phyloP scores from a whole-genome alignment of 1,140 invertebrate genomes.

The Meloidogyne exigua region DNA sequence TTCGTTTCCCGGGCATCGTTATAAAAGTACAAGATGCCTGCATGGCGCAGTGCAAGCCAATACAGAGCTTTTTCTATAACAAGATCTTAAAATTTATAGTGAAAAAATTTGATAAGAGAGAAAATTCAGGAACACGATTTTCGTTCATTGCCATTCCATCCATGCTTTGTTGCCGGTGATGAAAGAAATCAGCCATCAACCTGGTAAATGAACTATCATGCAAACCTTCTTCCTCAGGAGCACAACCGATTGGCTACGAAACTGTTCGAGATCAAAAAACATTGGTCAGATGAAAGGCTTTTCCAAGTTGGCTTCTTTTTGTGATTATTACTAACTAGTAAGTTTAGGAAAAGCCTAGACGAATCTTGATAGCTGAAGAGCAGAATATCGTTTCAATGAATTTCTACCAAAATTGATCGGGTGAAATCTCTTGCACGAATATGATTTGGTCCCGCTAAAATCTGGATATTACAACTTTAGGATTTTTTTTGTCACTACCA shows the following conservation, averaged over 20 bases:
- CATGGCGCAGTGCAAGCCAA: slow-evolving; percentile 39
- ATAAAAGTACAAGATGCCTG: too few species aligned
- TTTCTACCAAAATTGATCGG: slow-evolving; percentile 64
- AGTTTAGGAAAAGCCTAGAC: slow-evolving; percentile 80
- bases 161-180: slow-evolving; percentile 55
- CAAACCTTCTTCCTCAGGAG: slow-evolving; percentile 72
- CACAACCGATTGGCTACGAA: too few species aligned
- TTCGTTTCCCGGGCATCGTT: too few species aligned
- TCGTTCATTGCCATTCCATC: slow-evolving; percentile 45
- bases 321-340: slow-evolving; percentile 72
- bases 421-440: slow-evolving; percentile 44
- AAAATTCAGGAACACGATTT: slow-evolving; percentile 53
- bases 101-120: neutral
- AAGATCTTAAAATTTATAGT: slow-evolving; percentile 1
- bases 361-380: slow-evolving; percentile 69
- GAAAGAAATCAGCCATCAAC: too few species aligned
- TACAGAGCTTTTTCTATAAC: slow-evolving; percentile 31
- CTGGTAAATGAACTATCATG: slow-evolving; percentile 60
- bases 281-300: slow-evolving; percentile 68
- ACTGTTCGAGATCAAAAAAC: too few species aligned
- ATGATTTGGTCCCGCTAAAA: slow-evolving; percentile 47
- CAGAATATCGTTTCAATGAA: slow-evolving; percentile 63
- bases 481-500: slow-evolving; percentile 44
- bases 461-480: slow-evolving; percentile 45
- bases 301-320: slow-evolving; percentile 66